phyloP scores from a whole-genome alignment of 2,113 vertebrate genomes.

The Petromus typicus region DNA sequence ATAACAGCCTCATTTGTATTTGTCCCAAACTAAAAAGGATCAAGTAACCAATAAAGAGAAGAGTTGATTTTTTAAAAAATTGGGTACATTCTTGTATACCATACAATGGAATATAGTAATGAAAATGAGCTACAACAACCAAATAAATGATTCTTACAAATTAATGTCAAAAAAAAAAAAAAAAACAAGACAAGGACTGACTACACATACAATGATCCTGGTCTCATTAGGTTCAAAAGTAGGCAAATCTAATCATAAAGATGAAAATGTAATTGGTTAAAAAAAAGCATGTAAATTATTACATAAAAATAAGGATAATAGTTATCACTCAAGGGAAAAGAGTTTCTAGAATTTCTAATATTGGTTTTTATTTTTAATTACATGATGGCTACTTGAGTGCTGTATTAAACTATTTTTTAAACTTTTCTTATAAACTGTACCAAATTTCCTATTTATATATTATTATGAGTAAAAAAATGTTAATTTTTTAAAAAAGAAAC shows the following conservation, averaged over 20 bases:
- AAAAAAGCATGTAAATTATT: conserved; percentile 38
- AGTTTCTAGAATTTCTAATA: neutral
- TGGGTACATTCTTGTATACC: neutral
- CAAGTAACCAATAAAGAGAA: neutral
- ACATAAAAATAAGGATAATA: conserved; percentile 18
- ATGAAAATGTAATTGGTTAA: neutral
- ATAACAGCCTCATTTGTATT: neutral
- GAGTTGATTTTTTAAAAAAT: neutral
- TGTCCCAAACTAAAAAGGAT: neutral
- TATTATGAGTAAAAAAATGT: conserved; percentile 27
- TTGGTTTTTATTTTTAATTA: neutral
- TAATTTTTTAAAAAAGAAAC: no score
- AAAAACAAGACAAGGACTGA: conserved; percentile 14
- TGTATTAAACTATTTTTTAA: neutral
- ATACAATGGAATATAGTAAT: neutral
- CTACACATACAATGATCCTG: conserved; percentile 19
- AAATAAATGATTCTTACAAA: conserved; percentile 38
- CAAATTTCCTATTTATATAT: neutral
- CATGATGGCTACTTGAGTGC: neutral
- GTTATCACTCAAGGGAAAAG: neutral
- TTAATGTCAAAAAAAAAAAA: no score
- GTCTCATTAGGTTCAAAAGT: conserved; percentile 32
- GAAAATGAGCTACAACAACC: neutral
- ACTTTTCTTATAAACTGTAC: neutral
- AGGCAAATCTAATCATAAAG: conserved; percentile 5